Base-by-base conservation (phyloP, 2,113 vertebrate genomes). In the Lagopus muta region DNA sequence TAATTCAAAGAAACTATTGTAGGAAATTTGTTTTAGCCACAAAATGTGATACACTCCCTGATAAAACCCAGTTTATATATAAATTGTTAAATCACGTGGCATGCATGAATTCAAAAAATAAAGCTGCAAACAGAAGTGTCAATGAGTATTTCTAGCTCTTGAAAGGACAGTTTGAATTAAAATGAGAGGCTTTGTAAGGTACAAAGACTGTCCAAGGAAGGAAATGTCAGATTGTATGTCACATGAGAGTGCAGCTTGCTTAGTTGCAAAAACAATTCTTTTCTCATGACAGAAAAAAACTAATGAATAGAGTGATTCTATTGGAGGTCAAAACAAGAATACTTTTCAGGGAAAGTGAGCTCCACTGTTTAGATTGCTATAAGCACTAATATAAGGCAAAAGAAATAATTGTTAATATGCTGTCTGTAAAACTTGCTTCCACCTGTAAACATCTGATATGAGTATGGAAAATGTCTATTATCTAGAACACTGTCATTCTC, bases 71-170 rank as follows among this genome's bases (percentile, higher is more conserved):
- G 20, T 72, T 85, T 72, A 92, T 57, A 82, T 45, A 72, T 48
- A n/a, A 3, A 54, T 86, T 82, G 76, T 79, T 48, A 71, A 89
- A 69, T 40, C 62, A 42, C 43, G 48, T 58, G 66, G 30, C 1
- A 0, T 58, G 21, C 19, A 62, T 80, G 66, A 48, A 14, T 76
- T 85, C 47, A 36, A 88, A 91, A 94, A 90, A 86, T 65, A 91
- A 65, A 90, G 34, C 61, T 93, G 70, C 86, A 94, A 96, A 94
- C 55, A 93, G 48, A 92, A 82, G 32, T 82, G 90, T 89, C 89
- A 94, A 13, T 27, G 50, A 81, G 27, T 6, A 74, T 64, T 92
- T 90, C 65, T 90, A 54, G 58, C 15, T 88, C 48, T 88, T 76
- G 65, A 91, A 91, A 88, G 94, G 38, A 72, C 71, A 90, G 27